Evolutionary conservation across 2,113 vertebrate species (phyloP), one percentile per base, ranked within the genome.

Genomic region (Myiozetetes cayanensis): DNA sequence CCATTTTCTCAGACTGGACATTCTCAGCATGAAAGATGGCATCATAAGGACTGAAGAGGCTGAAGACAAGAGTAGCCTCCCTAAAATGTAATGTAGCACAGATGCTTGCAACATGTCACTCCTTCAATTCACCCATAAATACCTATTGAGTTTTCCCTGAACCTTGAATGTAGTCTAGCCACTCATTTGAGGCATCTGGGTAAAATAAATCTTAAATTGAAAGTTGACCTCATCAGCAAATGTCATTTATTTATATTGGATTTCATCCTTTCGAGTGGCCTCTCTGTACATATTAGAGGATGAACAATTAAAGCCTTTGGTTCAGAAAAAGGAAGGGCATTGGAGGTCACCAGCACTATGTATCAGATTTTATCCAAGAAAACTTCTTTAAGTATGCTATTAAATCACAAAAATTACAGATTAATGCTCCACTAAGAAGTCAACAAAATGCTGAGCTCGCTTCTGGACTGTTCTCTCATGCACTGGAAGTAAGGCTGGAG

Each of bases 161-260:
- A 81, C 44, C 75, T 65, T 93, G 46, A 80, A 61, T 49, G 52
- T 14, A 61, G 72, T 56, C 65, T 84, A 87, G 65, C 52, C 49
- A 78, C 85, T 92, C 83, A 85, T 87, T 96, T 92, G 90, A 93
- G 79, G 82, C 92, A 93, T 88, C 85, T 88, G 90, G 85, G 85
- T 93, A 41, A 94, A 94, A 95, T 96, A 89, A 96, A 86, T 84
- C 56, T 63, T 72, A n/a, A 88, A 88, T 65, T 92, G 83, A 86
- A 90, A 87, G 85, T 61, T 95, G 90, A 95, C 83, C 85, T 96
- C 90, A 90, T 65, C 88, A 81, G 61, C 65, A 86, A 92, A 88
- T 92, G 93, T 90, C 94, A 95, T 96, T 94, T 97, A 80, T 96
- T 97, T 96, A 78, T 91, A 61, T 92, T 96, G 94, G 93, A 96